Base-by-base conservation (phyloP, 2,797 vertebrate genomes). In the Argentina silus region DNA sequence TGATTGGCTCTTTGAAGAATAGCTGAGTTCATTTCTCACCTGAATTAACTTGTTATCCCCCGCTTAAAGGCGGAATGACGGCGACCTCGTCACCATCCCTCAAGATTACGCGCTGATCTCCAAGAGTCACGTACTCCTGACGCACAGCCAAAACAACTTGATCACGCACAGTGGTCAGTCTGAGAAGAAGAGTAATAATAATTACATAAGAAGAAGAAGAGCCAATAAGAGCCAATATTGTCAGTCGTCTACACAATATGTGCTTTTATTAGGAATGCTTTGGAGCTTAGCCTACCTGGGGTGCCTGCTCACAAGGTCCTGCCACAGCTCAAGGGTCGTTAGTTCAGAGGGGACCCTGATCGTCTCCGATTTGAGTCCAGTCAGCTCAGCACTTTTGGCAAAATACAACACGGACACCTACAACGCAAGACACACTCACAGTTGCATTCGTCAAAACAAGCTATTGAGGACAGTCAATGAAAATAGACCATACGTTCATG, bases 11-110 rank as follows among this genome's bases (percentile, higher is more conserved):
- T 36, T 36, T 36, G 4, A n/a, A n/a, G n/a, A n/a, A n/a, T 36
- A 4, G 27, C 8, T 50, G n/a, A 66, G 7, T 23, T 19, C 5
- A 47, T 6, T 12, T 27, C 7, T 23, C 15, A 7, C 64, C 53
- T 50, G 76, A 56, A 45, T 21, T 43, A 19, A 10, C 8, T 56
- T 44, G 5, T 86, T 95, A 99, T 14, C 98, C 97, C 81, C 97
- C 97, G 7, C 96, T 99, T 56, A 99, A 95, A 0, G 97, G 97
- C 11, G 97, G 97, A 69, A 98, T 96, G 75, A 99, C 82, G 0
- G 96, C 97, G n/a, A 99, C 88, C 89, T 99, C 96, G 70, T 99
- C 97, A 17, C 97, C 95, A 0, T 95, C 83, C 2, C 82, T 88
- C 67, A 99, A 88, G 10, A 79, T 86, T 75, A 98, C 75, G 2